A percentile compares a stretch with the other conserved stretches of the same genome.
phyloP scores from a whole-genome alignment of 1,140 invertebrate species.

The Lasioglossum albipes region DNA sequence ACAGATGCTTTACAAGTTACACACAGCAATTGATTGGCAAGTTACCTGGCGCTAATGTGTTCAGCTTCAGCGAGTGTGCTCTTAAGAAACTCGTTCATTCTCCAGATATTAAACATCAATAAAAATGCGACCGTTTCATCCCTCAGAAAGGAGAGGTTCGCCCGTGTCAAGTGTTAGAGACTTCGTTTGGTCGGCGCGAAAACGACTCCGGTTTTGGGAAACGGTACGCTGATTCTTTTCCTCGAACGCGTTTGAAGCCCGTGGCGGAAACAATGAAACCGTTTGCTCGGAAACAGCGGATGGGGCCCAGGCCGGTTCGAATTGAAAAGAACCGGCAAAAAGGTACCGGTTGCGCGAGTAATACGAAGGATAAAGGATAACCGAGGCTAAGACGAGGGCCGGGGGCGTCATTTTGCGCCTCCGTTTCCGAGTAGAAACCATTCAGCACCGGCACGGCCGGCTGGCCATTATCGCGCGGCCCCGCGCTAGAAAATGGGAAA shows the following conservation, averaged over 20 bases:
- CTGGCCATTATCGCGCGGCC: constrained; percentile 8
- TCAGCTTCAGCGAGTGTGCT: too few species aligned
- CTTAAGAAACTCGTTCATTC: too few species aligned
- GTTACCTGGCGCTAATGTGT: too few species aligned
- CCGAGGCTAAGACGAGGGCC: background rate
- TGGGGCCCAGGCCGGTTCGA: background rate
- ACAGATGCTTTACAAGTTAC: too few species aligned
- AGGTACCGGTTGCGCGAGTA: constrained; percentile 22
- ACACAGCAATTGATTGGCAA: too few species aligned
- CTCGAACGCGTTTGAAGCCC: constrained; percentile 11
- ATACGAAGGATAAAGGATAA: constrained; percentile 13
- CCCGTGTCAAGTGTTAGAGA: too few species aligned
- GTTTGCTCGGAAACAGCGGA: constrained; percentile 9
- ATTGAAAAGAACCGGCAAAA: constrained; percentile 8
- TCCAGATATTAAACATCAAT: too few species aligned
- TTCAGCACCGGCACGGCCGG: background rate
- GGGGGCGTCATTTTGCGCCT: constrained; percentile 27
- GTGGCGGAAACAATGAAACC: constrained; percentile 5
- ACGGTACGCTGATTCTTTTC: background rate
- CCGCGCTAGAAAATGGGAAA: constrained; percentile 5
- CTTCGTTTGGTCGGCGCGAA: too few species aligned
- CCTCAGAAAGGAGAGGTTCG: too few species aligned
- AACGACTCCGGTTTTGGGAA: background rate
- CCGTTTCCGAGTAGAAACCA: constrained; percentile 12
- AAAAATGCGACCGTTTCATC: too few species aligned